A percentile compares a stretch with the other conserved stretches of the same genome.
These are phyloP conservation scores for Drosophila punjabiensis DNA, from an alignment of 1,140 invertebrate species.

Conservation along the genomic window DNA sequence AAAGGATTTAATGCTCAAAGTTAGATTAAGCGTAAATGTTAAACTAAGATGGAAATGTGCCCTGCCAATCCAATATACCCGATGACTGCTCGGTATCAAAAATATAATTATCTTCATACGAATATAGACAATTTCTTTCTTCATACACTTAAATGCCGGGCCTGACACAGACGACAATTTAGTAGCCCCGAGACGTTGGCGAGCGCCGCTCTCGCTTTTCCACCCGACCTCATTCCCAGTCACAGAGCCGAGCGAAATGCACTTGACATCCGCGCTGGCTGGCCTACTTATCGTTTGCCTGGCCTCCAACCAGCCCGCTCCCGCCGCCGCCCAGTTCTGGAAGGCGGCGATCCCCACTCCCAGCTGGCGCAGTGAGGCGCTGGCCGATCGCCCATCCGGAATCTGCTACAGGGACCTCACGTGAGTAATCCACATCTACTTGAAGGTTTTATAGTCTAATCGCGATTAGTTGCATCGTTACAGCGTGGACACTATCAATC, in stretches of 20 bases:
- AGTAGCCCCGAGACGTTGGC: slow-evolving; percentile 42
- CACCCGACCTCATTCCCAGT: slow-evolving; percentile 27
- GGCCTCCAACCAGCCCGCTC: slow-evolving; percentile 15
- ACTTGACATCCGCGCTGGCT: slow-evolving; percentile 43
- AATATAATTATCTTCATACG: slow-evolving; percentile 32
- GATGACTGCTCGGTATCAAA: slow-evolving; percentile 4
- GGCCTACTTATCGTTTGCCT: slow-evolving; percentile 45
- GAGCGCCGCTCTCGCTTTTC: slow-evolving; percentile 14
- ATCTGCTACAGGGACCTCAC: slow-evolving; percentile 48
- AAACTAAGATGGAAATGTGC: not conserved
- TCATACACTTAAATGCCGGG: slow-evolving; percentile 40
- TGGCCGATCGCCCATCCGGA: slow-evolving; percentile 47
- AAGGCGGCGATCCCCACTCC: not conserved
- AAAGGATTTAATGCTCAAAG: too few relatives aligned
- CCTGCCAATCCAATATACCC: slow-evolving; percentile 10
- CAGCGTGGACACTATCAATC: slow-evolving; percentile 60
- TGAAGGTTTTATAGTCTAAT: too few relatives aligned
- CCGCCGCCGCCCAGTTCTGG: slow-evolving; percentile 54
- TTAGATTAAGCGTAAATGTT: not conserved
- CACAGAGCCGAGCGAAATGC: slow-evolving; percentile 25
- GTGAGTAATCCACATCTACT: not conserved
- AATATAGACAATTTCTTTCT: slow-evolving; percentile 45
- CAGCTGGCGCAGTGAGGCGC: slow-evolving; percentile 19
- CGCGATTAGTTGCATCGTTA: not conserved
- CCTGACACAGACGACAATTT: slow-evolving; percentile 36